These are phyloP conservation scores for Dolichotis patagonum DNA, from an alignment of 2,113 vertebrate species.

Conservation along the genomic window DNA sequence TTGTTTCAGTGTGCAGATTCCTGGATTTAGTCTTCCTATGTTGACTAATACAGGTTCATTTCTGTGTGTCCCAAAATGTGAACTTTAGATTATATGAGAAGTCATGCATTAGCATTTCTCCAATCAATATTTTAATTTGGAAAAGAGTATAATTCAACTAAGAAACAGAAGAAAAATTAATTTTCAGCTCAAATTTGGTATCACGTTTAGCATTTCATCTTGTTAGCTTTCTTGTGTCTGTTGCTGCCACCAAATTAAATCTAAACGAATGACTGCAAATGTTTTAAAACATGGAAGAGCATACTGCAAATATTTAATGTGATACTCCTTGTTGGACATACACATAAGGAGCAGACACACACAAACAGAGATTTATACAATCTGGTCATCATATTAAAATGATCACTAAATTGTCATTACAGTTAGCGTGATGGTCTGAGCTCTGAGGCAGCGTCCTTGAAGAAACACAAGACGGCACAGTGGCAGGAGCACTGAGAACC, in stretches of 20 bases:
- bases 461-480: background rate
- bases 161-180: background rate
- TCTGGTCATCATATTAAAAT: background rate
- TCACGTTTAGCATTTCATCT: background rate
- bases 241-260: background rate
- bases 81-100: background rate
- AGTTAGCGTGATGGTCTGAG: accelerated
- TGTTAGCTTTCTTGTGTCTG: background rate
- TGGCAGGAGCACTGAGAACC: accelerated
- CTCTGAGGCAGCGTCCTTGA: background rate
- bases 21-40: background rate
- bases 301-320: background rate
- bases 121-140: background rate
- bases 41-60: background rate
- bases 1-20: background rate
- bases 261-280: background rate
- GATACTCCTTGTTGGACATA: background rate
- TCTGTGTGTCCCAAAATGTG: background rate
- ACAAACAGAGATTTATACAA: accelerated
- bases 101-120: background rate
- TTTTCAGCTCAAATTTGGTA: background rate
- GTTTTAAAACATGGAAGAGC: background rate
- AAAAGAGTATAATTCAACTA: background rate
- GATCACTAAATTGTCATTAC: background rate
- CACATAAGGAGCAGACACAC: background rate